phyloP scores from a whole-genome alignment of 1,140 invertebrate species.

The Ceratosolen solmsi region DNA sequence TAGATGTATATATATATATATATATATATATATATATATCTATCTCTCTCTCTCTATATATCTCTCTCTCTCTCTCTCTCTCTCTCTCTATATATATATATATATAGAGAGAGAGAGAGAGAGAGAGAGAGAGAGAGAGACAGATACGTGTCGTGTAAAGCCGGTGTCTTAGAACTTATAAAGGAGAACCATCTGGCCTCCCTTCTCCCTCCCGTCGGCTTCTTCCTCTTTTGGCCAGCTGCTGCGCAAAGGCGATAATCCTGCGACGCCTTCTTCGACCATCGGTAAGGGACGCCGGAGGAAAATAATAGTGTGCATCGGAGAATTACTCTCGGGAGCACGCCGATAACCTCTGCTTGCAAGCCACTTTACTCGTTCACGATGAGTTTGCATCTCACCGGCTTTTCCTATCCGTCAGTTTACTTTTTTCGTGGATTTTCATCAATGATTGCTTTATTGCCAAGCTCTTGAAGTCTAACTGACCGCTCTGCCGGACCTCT shows the following conservation, averaged over 20 bases:
- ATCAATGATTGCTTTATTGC: not conserved
- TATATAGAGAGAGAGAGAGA: not conserved
- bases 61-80: too few species aligned
- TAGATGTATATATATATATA: not conserved
- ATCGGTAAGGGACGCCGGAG: constrained; percentile 17
- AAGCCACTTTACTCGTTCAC: not conserved
- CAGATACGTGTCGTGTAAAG: constrained; percentile 8
- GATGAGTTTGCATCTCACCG: not conserved
- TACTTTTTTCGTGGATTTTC: not conserved
- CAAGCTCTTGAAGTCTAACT: not conserved
- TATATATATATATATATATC: not conserved
- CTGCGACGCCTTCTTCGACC: constrained; percentile 30
- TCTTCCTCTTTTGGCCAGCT: constrained; percentile 50
- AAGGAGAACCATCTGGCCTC: constrained; percentile 43
- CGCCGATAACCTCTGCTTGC: not conserved
- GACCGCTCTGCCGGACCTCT: too few species aligned
- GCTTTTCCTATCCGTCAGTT: not conserved
- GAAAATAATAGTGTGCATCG: constrained; percentile 46
- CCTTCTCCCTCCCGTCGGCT: constrained; percentile 18
- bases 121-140: not conserved
- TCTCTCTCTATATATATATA: not conserved
- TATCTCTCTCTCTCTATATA: too few species aligned
- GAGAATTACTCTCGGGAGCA: not conserved
- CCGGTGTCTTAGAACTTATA: not conserved
- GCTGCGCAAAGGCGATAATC: constrained; percentile 40